Evolutionary conservation across 2,113 vertebrate species (phyloP), one percentile per base, ranked within the genome.

Genomic region (Engystomops pustulosus): DNA sequence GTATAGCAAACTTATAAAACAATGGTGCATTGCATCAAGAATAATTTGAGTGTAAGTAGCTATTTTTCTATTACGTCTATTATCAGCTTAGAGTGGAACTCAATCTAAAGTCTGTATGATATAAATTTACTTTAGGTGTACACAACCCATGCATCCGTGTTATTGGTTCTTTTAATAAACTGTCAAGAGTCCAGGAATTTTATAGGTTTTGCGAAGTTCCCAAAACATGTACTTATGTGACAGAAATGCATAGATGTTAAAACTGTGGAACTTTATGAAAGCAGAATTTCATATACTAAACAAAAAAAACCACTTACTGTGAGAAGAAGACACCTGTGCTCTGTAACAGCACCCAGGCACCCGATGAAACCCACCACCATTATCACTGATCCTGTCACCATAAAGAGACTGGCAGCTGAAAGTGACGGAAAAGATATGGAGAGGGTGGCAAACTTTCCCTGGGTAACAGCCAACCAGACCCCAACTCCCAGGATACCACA

Each of bases 331-430:
- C 94, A 96, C 34, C 94, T 92, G 85, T 96, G 94, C 89, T 96
- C 95, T 44, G 95, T 96, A 11, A 94, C 90, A 0, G 94, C 94
- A 6, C 95, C 95, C 3, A 96, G 91, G 86, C 95, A 96, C 17
- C 95, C 95, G n/a, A 96, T 90, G 86, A 96, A 96, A 18, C 95
- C 95, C 0, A 94, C 94, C 9, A 95, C 90, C 95, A 96, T 96
- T 79, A 94, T 95, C 6, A 96, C 93, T 0, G 95, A 93, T 0
- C 94, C 95, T 0, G 94, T 93, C 0, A 94, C 91, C 58, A 96
- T 91, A 86, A 96, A 90, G 81, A 96, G 91, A 80, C 95, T 95
- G 82, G 95, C 95, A 0, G 93, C 94, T 0, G 94, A 95, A 86
- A 96, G 91, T 0, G 95, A 95, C 0, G 95, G 95, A 71, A 96